Conservation (phyloP, 2,797 vertebrate species). For the Mionectes olivaceus region DNA sequence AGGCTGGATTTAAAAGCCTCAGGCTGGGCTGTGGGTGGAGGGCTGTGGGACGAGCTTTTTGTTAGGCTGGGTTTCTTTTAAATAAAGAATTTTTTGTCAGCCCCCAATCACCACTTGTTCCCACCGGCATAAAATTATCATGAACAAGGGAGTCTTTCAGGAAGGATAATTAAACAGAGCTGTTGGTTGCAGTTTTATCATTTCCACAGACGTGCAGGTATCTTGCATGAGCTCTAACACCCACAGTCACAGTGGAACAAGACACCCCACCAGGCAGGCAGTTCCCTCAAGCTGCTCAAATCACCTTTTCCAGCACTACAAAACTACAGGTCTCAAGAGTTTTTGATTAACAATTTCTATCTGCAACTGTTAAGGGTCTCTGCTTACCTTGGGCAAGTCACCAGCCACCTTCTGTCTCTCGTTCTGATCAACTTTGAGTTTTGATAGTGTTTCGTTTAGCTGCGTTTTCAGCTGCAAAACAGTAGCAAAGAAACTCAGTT, state of each 20-base stretch:
- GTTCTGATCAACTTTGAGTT: slow-evolving; percentile 88
- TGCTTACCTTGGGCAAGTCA: slow-evolving; percentile 88
- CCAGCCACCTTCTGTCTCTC: slow-evolving; percentile 92
- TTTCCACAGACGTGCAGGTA: background rate
- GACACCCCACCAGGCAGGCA: background rate
- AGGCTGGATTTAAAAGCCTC: background rate
- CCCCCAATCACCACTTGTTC: background rate
- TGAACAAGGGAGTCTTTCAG: background rate
- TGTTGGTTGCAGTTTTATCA: background rate
- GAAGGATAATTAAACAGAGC: background rate
- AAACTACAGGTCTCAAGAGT: background rate
- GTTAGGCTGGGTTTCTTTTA: background rate
- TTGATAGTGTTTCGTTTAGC: slow-evolving; percentile 88
- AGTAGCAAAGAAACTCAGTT: background rate
- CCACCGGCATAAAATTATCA: background rate
- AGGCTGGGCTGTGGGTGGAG: background rate
- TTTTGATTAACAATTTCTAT: background rate
- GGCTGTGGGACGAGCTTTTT: background rate
- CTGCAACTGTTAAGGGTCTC: background rate
- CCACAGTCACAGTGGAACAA: background rate
- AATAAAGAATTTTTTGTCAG: background rate
- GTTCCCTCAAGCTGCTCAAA: background rate
- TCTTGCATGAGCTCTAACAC: background rate
- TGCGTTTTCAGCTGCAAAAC: slow-evolving; percentile 91
- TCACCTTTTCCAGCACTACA: background rate